Percentiles rank a stretch among this genome's conserved stretches.
These are phyloP conservation scores for Mustela lutreola DNA, from an alignment of 2,113 vertebrate species.

Conservation along the genomic window DNA sequence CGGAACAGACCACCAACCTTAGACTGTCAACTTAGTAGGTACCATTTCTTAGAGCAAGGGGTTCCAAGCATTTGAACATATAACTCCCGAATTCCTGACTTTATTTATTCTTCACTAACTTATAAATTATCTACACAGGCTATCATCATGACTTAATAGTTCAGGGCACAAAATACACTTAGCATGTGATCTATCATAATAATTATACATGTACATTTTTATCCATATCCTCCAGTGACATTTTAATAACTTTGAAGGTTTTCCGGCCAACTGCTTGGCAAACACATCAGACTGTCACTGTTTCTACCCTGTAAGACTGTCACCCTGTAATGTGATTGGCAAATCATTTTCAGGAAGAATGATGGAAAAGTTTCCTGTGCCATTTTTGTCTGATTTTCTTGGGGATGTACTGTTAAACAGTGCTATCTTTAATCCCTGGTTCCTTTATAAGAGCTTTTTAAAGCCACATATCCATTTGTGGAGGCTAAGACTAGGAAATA, in stretches of 20 bases:
- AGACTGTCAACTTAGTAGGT: background rate
- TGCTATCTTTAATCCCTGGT: background rate
- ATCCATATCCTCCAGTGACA: background rate
- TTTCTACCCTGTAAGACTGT: background rate
- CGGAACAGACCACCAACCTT: background rate
- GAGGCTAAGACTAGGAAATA: constrained; percentile 7
- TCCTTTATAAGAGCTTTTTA: background rate
- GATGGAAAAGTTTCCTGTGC: background rate
- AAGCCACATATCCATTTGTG: background rate
- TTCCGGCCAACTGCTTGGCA: background rate
- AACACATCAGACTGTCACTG: background rate
- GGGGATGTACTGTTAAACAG: background rate
- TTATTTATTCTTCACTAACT: background rate
- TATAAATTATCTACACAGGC: background rate
- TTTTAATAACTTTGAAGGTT: background rate
- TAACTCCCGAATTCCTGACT: background rate
- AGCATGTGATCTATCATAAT: background rate
- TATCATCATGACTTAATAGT: background rate
- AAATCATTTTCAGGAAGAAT: background rate
- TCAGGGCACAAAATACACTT: constrained; percentile 25
- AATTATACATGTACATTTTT: background rate
- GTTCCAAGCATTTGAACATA: constrained; percentile 14
- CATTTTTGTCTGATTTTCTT: background rate
- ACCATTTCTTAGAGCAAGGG: background rate
- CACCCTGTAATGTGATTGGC: background rate